Base-by-base conservation (phyloP, 64 coral and sea anemone species). In the Dendronephthya gigantea region DNA sequence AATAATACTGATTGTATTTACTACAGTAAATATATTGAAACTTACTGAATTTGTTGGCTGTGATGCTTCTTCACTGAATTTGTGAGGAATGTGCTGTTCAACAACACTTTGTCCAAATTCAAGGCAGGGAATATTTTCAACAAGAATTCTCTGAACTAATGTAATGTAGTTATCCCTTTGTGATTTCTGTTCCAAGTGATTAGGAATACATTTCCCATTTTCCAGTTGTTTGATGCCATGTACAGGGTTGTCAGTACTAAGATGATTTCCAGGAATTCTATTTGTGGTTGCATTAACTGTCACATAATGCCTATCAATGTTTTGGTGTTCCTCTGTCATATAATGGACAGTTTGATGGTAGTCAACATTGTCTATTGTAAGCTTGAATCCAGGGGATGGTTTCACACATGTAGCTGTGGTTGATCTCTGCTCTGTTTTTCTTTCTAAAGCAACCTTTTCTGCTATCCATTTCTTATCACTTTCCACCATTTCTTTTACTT, bases 131-230 rank as follows among this genome's bases (percentile, higher is more conserved):
- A 83, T 82, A 39, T 62, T 82, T 31, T 82, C 82, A 51, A 70
- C 56, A 82, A 88, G 28, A 36, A 88, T 82, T 86, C 59, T 86
- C 38, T 86, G n/a, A 14, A 69, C 39, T 62, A 86, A 22, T 27
- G 49, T 82, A 40, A 82, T 83, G 86, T 48, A 88, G 50, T 82
- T 17, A 32, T 52, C 35, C 34, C 76, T 40, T 28, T 88, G 87
- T 41, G 39, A 34, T 39, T 37, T 47, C 35, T 68, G 81, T 55
- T 89, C 87, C 7, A 25, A 16, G 35, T 56, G 50, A 66, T 59
- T 89, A 37, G 87, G 81, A 10, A 89, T 83, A 31, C 55, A 89
- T 29, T 48, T 89, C 40, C 87, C 87, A 89, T 89, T 89, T 35
- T 89, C 87, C 52, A 89, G 40, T 68, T 25, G 7, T 17, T 15